Percentiles rank a stretch among this genome's conserved stretches.
Evolutionary conservation across 1,140 invertebrate genomes (phyloP).

Genomic region (Anagrus nilaparvatae): DNA sequence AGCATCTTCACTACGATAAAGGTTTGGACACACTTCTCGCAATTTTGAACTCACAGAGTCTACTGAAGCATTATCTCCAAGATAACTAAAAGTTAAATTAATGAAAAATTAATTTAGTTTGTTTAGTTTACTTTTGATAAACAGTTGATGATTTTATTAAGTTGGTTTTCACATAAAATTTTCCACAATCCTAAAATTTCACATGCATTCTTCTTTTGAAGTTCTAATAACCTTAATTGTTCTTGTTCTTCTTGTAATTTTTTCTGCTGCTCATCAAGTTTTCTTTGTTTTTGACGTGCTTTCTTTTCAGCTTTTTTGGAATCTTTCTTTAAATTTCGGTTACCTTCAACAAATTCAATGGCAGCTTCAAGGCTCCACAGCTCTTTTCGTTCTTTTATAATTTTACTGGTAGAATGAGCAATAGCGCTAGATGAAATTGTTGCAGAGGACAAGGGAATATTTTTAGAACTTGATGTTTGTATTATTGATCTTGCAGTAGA

Average conservation of each 20-base stretch:
- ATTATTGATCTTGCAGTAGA: constrained; percentile 25
- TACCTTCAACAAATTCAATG: constrained; percentile 57
- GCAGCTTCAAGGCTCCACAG: constrained; percentile 48
- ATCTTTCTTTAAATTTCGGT: constrained; percentile 41
- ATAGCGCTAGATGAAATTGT: too few species aligned
- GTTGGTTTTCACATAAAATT: too few species aligned
- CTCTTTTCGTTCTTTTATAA: constrained; percentile 23
- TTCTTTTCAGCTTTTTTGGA: constrained; percentile 55
- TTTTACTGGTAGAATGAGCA: not conserved
- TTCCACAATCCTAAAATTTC: too few species aligned
- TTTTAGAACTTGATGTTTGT: constrained; percentile 15
- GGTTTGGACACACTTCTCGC: constrained; percentile 83
- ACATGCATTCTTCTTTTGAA: too few species aligned
- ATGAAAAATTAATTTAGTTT: too few species aligned
- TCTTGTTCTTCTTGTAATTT: too few species aligned
- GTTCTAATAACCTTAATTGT: too few species aligned
- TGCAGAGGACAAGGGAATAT: not conserved
- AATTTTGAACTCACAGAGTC: constrained; percentile 81
- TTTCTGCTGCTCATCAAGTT: too few species aligned
- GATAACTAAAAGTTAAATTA: constrained; percentile 66
- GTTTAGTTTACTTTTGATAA: too few species aligned
- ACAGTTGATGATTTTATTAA: too few species aligned
- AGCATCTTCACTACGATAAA: constrained; percentile 93
- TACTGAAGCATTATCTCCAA: constrained; percentile 89
- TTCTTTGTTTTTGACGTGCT: constrained; percentile 53